Conservation (phyloP, 2,113 vertebrate species). For the Eulemur rufifrons region DNA sequence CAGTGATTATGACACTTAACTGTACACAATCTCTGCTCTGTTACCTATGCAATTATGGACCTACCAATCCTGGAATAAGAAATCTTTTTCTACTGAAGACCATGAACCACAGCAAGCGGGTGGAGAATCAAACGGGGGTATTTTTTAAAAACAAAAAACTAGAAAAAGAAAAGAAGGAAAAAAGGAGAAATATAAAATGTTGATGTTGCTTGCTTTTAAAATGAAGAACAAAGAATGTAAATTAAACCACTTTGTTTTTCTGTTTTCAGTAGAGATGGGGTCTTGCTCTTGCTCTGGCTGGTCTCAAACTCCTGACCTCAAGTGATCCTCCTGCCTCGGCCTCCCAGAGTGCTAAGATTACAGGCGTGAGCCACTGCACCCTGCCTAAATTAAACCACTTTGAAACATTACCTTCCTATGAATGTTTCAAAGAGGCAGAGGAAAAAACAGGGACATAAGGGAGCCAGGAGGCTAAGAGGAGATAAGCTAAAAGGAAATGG, state of each 20-base stretch:
- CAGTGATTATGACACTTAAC: neutral
- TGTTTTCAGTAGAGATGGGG: too few relatives aligned
- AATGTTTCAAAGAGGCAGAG: neutral
- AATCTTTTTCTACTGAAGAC: neutral
- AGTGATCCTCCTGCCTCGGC: too few relatives aligned
- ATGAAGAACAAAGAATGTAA: neutral
- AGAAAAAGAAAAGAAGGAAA: neutral
- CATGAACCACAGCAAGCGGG: neutral
- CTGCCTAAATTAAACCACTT: neutral
- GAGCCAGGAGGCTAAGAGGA: neutral
- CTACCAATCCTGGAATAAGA: neutral
- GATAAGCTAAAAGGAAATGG: neutral
- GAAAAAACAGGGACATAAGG: neutral
- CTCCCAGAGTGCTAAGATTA: too few relatives aligned
- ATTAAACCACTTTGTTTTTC: neutral
- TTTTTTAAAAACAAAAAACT: neutral
- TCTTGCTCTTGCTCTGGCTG: too few relatives aligned
- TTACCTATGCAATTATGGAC: neutral
- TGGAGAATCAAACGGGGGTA: neutral
- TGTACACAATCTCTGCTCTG: neutral
- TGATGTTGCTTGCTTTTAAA: constrained; percentile 6
- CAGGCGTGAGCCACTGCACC: too few relatives aligned
- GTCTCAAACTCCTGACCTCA: too few relatives aligned
- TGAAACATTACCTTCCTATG: neutral
- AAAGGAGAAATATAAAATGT: neutral